These are phyloP conservation scores for Apogon hyalosoma DNA, from an alignment of 2,797 vertebrate genomes.

Conservation along the genomic window DNA sequence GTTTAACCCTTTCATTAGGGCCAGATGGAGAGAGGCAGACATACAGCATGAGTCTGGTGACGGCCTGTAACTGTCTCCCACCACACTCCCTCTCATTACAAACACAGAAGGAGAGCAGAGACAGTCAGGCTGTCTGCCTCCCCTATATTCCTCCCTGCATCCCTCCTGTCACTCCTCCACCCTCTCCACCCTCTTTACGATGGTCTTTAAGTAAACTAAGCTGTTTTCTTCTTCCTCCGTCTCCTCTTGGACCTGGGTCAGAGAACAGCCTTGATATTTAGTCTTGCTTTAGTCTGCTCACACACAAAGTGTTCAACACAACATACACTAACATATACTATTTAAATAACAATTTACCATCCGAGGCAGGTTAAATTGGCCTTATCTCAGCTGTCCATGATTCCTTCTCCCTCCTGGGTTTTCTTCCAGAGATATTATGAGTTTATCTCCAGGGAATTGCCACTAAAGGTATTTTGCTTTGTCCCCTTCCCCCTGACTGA, in stretches of 20 bases:
- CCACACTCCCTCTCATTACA: constrained; percentile 80
- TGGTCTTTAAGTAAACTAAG: constrained; percentile 55
- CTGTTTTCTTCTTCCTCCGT: constrained; percentile 19
- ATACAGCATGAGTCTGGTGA: constrained; percentile 54
- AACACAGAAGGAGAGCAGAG: constrained; percentile 62
- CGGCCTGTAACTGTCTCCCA: constrained; percentile 58
- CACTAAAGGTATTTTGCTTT: constrained; percentile 67
- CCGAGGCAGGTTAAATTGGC: constrained; percentile 24
- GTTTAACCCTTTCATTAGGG: constrained; percentile 62
- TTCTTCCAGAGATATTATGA: constrained; percentile 51
- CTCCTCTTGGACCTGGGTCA: constrained; percentile 32
- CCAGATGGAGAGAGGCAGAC: constrained; percentile 24
- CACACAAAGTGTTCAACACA: neutral
- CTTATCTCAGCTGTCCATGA: constrained; percentile 27
- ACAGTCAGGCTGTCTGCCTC: constrained; percentile 78
- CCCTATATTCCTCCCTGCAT: constrained; percentile 49
- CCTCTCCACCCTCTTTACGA: constrained; percentile 66
- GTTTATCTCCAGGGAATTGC: constrained; percentile 60
- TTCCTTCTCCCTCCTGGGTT: constrained; percentile 2
- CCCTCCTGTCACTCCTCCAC: constrained; percentile 60
- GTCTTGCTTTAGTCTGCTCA: no score
- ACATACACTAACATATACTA: constrained; percentile 6
- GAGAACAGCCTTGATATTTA: constrained; percentile 7
- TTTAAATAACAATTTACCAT: constrained; percentile 17
- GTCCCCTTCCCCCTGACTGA: constrained; percentile 46